A percentile compares a stretch with the other conserved stretches of the same genome.
Evolutionary conservation across 2,113 vertebrate species (phyloP).

Genomic region (Dolichotis patagonum): DNA sequence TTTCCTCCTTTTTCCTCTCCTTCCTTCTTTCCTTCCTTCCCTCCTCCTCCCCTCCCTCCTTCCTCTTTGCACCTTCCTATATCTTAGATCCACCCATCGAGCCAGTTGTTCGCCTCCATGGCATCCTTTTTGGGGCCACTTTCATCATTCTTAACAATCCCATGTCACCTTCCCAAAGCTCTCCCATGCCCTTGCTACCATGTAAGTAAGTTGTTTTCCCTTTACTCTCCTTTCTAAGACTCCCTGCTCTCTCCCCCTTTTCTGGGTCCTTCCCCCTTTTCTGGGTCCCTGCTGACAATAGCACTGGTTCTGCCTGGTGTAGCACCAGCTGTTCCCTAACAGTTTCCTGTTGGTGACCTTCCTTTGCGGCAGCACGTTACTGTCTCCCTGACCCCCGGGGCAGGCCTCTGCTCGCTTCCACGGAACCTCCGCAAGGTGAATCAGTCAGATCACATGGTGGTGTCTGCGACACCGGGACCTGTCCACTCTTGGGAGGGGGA

Average conservation of each 20-base stretch:
- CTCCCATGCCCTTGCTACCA: fast-evolving
- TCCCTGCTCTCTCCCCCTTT: not conserved
- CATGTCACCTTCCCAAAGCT: fast-evolving
- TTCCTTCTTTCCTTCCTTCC: too few relatives aligned
- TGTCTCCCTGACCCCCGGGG: not conserved
- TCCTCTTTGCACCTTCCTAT: not conserved
- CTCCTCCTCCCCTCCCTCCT: too few relatives aligned
- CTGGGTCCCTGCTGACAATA: fast-evolving
- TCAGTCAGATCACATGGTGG: fast-evolving
- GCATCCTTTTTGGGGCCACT: not conserved
- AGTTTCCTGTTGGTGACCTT: not conserved
- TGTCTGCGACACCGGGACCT: not conserved
- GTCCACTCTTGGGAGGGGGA: not conserved
- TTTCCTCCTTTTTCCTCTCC: too few relatives aligned
- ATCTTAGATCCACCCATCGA: not conserved
- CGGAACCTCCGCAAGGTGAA: too few relatives aligned
- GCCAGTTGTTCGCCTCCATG: not conserved
- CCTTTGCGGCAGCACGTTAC: not conserved
- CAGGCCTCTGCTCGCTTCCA: not conserved
- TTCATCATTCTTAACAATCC: not conserved
- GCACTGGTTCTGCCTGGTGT: not conserved
- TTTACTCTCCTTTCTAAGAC: not conserved
- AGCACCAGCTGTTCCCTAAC: not conserved
- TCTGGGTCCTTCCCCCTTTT: not conserved
- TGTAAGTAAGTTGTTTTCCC: fast-evolving